phyloP scores from a whole-genome alignment of 2,888 invertebrate genomes.

The Ichneumon xanthorius region DNA sequence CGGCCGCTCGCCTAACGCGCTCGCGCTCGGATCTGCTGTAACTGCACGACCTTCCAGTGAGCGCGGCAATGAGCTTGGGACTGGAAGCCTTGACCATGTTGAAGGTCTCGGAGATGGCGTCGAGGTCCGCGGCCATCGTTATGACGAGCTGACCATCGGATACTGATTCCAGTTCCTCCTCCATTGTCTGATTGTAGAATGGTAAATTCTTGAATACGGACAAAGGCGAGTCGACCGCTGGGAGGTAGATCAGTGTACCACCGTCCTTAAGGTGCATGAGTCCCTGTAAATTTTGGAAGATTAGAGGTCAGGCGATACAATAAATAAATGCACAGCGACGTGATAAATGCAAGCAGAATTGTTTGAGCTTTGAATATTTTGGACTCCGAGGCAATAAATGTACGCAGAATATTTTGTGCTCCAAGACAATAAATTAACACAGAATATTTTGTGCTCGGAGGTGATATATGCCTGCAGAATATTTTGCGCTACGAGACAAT shows the following conservation, averaged over 20 bases:
- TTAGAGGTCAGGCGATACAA: conserved; percentile 51
- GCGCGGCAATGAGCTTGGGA: conserved; percentile 74
- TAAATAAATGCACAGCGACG: background rate
- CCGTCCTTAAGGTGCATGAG: conserved; percentile 82
- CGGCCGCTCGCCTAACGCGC: conserved; percentile 75
- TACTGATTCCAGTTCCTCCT: conserved; percentile 84
- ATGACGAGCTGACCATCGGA: conserved; percentile 74
- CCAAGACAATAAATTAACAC: too few species aligned
- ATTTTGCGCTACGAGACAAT: background rate
- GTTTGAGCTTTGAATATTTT: too few species aligned
- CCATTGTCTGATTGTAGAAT: conserved; percentile 84
- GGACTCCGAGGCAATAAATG: too few species aligned
- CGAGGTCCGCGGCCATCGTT: conserved; percentile 72
- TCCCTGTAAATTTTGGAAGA: conserved; percentile 80
- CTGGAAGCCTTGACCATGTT: conserved; percentile 81
- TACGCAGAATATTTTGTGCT: too few species aligned
- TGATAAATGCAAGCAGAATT: too few species aligned
- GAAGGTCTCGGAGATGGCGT: conserved; percentile 74
- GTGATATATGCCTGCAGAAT: too few species aligned
- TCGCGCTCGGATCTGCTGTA: conserved; percentile 77
- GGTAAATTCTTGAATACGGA: conserved; percentile 86
- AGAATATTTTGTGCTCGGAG: too few species aligned
- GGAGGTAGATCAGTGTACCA: conserved; percentile 86
- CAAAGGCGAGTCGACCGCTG: conserved; percentile 88
- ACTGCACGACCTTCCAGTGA: conserved; percentile 79